These are phyloP conservation scores for Therioaphis trifolii DNA, from an alignment of 2,888 invertebrate species.

Conservation along the genomic window DNA sequence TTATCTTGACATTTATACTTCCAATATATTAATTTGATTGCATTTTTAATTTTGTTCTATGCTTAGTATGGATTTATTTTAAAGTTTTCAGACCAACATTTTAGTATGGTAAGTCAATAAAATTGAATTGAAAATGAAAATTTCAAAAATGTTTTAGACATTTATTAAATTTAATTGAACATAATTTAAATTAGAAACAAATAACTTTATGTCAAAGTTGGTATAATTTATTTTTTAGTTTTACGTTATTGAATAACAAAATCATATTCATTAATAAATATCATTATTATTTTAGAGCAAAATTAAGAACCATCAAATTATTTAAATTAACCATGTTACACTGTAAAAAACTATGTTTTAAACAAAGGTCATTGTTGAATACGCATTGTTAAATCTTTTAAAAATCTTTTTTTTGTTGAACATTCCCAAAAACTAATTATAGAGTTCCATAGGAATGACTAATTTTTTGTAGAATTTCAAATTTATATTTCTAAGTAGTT, in stretches of 20 bases:
- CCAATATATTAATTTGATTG: background rate
- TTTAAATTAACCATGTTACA: background rate
- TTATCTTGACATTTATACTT: background rate
- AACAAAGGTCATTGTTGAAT: background rate
- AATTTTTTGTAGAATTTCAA: background rate
- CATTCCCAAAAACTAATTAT: constrained; percentile 28
- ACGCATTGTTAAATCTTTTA: background rate
- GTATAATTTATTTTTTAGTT: background rate
- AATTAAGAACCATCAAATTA: constrained; percentile 12
- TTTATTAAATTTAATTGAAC: no score
- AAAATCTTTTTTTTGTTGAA: constrained; percentile 17
- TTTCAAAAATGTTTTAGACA: background rate
- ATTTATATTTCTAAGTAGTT: background rate
- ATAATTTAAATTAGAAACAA: no score
- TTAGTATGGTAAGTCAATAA: no score
- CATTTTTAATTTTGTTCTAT: constrained; percentile 31
- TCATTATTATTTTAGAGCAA: background rate
- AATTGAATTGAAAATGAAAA: no score
- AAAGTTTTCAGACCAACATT: background rate
- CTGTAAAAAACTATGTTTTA: background rate
- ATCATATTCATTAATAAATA: background rate
- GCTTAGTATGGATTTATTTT: constrained; percentile 9
- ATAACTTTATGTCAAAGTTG: background rate
- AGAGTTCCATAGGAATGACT: background rate
- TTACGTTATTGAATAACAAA: constrained; percentile 1